These are phyloP conservation scores for Chloroclysta siterata DNA, from an alignment of 2,888 invertebrate genomes.

Conservation along the genomic window DNA sequence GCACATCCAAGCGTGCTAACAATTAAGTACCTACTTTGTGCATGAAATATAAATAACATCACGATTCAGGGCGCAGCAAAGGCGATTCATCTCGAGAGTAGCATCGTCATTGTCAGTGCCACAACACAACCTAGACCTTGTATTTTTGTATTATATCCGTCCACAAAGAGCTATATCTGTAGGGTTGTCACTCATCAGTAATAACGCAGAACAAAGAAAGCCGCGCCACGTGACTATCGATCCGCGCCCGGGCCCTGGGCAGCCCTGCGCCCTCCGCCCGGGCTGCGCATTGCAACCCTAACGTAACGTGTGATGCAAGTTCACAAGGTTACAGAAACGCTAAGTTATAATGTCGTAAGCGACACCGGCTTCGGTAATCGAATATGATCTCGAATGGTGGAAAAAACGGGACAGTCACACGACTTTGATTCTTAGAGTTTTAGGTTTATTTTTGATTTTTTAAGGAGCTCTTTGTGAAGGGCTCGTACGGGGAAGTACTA, in stretches of 20 bases:
- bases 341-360: constrained; percentile 10
- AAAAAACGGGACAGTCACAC: too few relatives aligned
- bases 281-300: constrained; percentile 29
- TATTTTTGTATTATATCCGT: background rate
- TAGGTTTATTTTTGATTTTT: too few relatives aligned
- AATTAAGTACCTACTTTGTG: too few relatives aligned
- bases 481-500: too few relatives aligned
- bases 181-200: constrained; percentile 10
- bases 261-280: constrained; percentile 34
- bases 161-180: background rate
- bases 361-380: constrained; percentile 1
- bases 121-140: constrained; percentile 1
- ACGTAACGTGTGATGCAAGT: constrained; percentile 10
- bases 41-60: background rate
- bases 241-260: constrained; percentile 36
- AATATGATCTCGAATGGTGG: background rate
- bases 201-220: constrained; percentile 37
- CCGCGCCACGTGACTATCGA: constrained; percentile 45
- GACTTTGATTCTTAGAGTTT: too few relatives aligned
- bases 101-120: background rate
- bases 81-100: background rate
- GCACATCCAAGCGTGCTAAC: too few relatives aligned
- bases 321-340: constrained; percentile 26
- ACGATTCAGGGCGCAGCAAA: background rate
- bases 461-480: too few relatives aligned